Evolutionary conservation across 2,888 invertebrate genomes (phyloP), one percentile per base, ranked within the genome.

Genomic region (Dryobota labecula): DNA sequence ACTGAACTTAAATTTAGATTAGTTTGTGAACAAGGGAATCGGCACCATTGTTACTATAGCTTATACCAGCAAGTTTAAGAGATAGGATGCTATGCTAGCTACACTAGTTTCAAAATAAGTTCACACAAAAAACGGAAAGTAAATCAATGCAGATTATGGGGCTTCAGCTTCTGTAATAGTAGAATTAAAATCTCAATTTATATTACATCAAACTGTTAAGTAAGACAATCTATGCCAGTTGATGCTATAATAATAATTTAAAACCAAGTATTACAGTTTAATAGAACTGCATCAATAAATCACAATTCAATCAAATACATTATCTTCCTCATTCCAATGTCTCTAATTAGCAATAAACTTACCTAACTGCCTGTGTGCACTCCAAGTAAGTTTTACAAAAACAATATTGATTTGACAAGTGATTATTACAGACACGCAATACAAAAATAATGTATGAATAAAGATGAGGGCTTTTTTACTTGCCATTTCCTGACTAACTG

Each of bases 381-480:
- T 20, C 8, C 8, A 27, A 43, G 13, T 13, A 27, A 27, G 15
- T 47, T 60, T 70, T 54, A 58, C 47, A 41, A n/a, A 54, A 74
- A 47, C n/a, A 54, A 47, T 54, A 70, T 57, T 56, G 30, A 63
- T 47, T 54, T 38, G 36, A 53, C 57, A 61, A n/a, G 36, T 43
- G 13, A 66, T 54, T n/a, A 69, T 64, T 54, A 76, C 3, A 58
- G 18, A 27, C 80, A 80, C 67, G 77, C 80, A 60, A 80, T 36
- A 47, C 36, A 30, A 63, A 63, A 80, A 67, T 49, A n/a, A 53
- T 18, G 2, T 49, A 64, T 61, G 57, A 75, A 77, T 77, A 75
- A 24, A 47, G 13, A 62, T 47, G 41, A 49, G n/a, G 15, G 8
- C 4, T 1, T 45, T 45, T 45, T 45, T n/a, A n/a, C n/a, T n/a